Base-by-base conservation (phyloP, 2,113 vertebrate species). In the Corapipo altera region DNA sequence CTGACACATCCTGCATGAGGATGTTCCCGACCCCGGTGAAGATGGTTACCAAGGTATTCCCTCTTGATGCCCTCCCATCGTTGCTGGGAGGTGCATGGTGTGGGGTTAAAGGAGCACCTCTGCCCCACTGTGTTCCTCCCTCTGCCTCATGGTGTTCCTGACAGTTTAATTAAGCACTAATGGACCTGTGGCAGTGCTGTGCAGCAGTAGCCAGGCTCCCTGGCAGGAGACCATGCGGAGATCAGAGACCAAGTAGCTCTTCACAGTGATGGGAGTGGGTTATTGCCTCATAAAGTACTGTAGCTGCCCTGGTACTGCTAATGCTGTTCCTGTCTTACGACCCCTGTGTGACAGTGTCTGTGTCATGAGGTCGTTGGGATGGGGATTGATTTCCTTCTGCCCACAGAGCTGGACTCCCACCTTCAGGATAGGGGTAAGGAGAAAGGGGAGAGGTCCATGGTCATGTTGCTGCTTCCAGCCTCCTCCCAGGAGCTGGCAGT, bases 201-300 rank as follows among this genome's bases (percentile, higher is more conserved):
- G 72, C 73, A 51, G 55, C 72, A 46, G 3, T 24, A 77, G 48
- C 58, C 57, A 14, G 48, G 52, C 57, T 84, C 43, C 24, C 44
- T 88, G 79, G 80, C 78, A 49, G 62, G 71, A 85, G 62, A 65
- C 24, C 5, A 0, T 37, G 12, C 35, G 74, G 85, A 95, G 93
- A 85, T 91, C 82, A 91, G 88, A 90, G 88, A 77, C 82, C 85
- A 90, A 94, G 77, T 57, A 87, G 85, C 88, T 91, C 57, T 93
- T 91, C 43, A 26, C 14, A 8, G 64, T 27, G 19, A 35, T 2
- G 6, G 54, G 73, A 66, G 46, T 0, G 0, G 55, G 44, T 96
- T 84, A 61, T 69, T 95, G 90, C 72, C 72, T 95, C 3, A 0
- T 95, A 77, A 84, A 91, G 69, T 5, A 0, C 30, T 12, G 57